Evolutionary conservation across 2,888 invertebrate genomes (phyloP), one percentile per base, ranked within the genome.

Genomic region (Himalopsyche tibetana): DNA sequence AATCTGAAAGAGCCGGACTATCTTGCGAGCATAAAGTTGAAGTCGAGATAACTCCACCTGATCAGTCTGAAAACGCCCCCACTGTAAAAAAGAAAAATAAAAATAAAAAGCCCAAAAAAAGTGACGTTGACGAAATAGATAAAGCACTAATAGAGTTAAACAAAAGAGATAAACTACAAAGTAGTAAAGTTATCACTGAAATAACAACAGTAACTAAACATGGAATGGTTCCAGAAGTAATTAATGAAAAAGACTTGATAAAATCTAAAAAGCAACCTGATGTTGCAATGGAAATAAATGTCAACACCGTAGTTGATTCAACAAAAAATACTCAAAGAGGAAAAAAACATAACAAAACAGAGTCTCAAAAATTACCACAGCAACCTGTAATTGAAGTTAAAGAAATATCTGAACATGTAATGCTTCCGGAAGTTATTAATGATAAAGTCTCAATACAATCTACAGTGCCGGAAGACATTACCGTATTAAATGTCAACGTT

Each of bases 81-180:
- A 80, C 40, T 42, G 86, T 82, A 84, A 89, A 88, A 84, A 86
- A 84, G 38, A 79, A 83, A 88, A 89, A 56, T 85, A 89, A 84
- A 88, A 88, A n/a, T 84, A 89, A 85, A 88, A 87, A 88, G 40
- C 69, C 80, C 4, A 88, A 89, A 84, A 88, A 87, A 51, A 83
- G 85, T 28, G 87, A 89, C 19, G 91, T 91, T 80, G 92, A 93
- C 88, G 92, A 93, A 89, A 92, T 93, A 82, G 93, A 93, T 86
- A 91, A 91, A 88, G 92, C 92, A 82, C 89, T 92, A 55, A 92
- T 91, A 89, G 93, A 93, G 89, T 93, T 93, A 19, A 88, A 89
- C 88, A 83, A 88, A 81, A 85, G 88, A 9, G 85, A 85, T 36
- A 85, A 85, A 82, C 9, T 56, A 38, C 51, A 82, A 9, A 82